A percentile compares a stretch with the other conserved stretches of the same genome.
Conservation (phyloP, 2,113 vertebrate species). For the Butastur rufipennis region DNA sequence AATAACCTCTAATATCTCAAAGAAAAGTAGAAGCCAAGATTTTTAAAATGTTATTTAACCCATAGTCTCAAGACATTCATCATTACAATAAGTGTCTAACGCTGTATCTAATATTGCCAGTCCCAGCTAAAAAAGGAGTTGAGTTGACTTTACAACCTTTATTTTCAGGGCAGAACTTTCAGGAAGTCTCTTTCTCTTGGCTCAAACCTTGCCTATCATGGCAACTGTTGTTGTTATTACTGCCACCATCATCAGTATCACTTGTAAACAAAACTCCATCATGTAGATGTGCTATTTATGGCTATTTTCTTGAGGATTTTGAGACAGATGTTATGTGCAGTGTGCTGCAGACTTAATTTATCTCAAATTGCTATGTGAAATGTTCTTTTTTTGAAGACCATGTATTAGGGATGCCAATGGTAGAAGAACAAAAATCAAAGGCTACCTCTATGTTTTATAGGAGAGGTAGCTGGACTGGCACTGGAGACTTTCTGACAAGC, state of each 20-base stretch:
- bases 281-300: neutral
- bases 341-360: neutral
- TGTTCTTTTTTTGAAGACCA: neutral
- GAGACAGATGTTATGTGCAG: accelerated
- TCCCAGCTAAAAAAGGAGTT: neutral
- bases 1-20: neutral
- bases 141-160: neutral
- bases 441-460: neutral
- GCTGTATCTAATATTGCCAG: neutral
- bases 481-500: neutral
- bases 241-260: no score
- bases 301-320: neutral
- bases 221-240: neutral
- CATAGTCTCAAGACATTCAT: neutral
- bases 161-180: neutral
- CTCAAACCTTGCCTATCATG: neutral
- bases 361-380: neutral
- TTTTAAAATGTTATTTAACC: neutral
- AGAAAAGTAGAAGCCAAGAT: neutral
- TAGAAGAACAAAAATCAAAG: neutral
- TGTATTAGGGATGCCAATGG: neutral
- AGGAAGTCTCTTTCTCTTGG: neutral
- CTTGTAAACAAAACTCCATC: neutral
- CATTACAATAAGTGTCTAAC: neutral
- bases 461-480: neutral